These are phyloP conservation scores for Dromococcyx pavoninus DNA, from an alignment of 2,797 vertebrate genomes.

Conservation along the genomic window DNA sequence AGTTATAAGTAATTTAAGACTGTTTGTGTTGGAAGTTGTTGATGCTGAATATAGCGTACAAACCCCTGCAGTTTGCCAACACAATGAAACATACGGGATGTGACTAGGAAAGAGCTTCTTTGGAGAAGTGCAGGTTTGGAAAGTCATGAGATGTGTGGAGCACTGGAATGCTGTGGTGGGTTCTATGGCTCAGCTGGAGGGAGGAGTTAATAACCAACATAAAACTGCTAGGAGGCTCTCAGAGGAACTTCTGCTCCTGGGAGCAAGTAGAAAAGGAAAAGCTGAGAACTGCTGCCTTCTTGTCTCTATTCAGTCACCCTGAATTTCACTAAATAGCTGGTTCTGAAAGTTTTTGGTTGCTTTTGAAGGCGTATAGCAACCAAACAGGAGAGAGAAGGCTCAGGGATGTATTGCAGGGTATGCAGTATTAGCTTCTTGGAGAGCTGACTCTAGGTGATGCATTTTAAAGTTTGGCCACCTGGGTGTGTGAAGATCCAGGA, in stretches of 20 bases:
- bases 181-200: neutral
- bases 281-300: neutral
- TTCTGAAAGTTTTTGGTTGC: neutral
- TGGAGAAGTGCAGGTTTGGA: neutral
- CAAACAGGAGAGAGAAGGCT: neutral
- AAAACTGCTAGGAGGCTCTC: neutral
- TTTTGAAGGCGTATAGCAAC: neutral
- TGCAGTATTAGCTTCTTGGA: neutral
- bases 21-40: neutral
- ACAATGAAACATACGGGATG: neutral
- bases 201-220: neutral
- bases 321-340: neutral
- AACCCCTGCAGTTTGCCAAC: neutral
- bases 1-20: neutral
- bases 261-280: neutral
- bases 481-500: neutral
- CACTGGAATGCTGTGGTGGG: neutral
- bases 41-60: fast-evolving
- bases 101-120: neutral
- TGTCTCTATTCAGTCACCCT: neutral
- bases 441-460: neutral
- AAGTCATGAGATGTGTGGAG: fast-evolving
- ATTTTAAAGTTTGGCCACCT: neutral
- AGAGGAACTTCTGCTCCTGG: neutral
- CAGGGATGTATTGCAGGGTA: neutral